A percentile compares a stretch with the other conserved stretches of the same genome.
Conservation (phyloP, 1,140 invertebrate genomes). For the Panagrolaimus sp. region DNA sequence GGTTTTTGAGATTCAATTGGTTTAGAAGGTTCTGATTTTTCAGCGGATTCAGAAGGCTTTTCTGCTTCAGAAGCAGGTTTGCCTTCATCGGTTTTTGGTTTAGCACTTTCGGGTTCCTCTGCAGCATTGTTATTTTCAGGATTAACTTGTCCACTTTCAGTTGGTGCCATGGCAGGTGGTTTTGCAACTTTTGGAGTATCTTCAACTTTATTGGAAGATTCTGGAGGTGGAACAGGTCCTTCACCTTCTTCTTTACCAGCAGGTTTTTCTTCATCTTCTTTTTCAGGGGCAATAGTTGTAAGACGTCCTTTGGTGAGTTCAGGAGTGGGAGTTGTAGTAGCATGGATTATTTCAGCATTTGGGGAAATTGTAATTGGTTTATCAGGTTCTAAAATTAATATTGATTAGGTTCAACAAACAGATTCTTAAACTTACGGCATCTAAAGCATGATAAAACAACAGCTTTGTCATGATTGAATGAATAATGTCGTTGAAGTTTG, state of each 20-base stretch:
- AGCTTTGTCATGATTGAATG: constrained; percentile 27
- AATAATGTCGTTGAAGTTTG: constrained; percentile 38
- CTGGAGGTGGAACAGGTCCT: constrained; percentile 18
- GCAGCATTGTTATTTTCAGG: neutral
- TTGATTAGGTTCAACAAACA: neutral
- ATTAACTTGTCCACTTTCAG: neutral
- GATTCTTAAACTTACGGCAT: constrained; percentile 28
- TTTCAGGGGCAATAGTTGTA: constrained; percentile 12
- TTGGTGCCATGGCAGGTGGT: neutral
- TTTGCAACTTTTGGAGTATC: neutral
- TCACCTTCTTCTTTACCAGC: neutral
- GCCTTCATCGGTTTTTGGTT: neutral
- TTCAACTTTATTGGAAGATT: constrained; percentile 6
- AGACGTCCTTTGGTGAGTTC: neutral
- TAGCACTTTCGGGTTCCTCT: neutral
- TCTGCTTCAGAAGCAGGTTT: neutral
- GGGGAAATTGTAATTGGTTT: constrained; percentile 33
- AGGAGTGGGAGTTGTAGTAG: constrained; percentile 2
- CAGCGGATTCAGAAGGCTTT: neutral
- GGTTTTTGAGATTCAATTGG: neutral
- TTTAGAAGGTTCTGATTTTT: neutral
- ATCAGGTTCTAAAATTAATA: constrained; percentile 19
- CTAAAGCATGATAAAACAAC: constrained; percentile 38
- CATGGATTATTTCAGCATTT: constrained; percentile 28
- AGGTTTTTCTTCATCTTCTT: neutral